Conservation (phyloP, 1,140 invertebrate genomes). For the Physella acuta region DNA sequence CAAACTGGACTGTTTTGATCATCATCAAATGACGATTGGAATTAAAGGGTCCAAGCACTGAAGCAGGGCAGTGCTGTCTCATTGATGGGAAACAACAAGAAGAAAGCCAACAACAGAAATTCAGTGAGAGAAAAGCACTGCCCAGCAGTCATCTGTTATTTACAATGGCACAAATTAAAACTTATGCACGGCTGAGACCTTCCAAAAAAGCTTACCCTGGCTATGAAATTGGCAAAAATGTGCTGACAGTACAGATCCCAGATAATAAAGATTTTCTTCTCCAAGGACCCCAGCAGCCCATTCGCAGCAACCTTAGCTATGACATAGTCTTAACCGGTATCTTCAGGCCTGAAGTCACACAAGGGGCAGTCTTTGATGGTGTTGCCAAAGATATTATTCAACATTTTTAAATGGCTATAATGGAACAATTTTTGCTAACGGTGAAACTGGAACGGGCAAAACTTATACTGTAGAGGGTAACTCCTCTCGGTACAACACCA, state of each 20-base stretch:
- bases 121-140: constrained; percentile 6
- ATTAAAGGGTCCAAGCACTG: not conserved
- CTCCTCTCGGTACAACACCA: constrained; percentile 42
- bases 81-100: not conserved
- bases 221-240: constrained; percentile 41
- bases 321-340: constrained; percentile 53
- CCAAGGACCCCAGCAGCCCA: constrained; percentile 20
- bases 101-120: not conserved
- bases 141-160: not conserved
- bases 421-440: constrained; percentile 66
- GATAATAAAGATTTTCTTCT: constrained; percentile 40
- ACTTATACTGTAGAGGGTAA: constrained; percentile 58
- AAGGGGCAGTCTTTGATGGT: constrained; percentile 52
- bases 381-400: constrained; percentile 50
- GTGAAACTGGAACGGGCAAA: constrained; percentile 62
- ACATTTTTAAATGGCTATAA: constrained; percentile 72
- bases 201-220: constrained; percentile 41
- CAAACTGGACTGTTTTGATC: constrained; percentile 6
- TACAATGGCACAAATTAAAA: constrained; percentile 54
- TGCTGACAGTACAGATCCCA: constrained; percentile 45
- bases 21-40: constrained; percentile 9
- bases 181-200: constrained; percentile 53
- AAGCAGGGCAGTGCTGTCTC: not conserved
- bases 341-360: constrained; percentile 41
- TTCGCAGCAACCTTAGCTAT: constrained; percentile 41